Evolutionary conservation across 2,113 vertebrate species (phyloP).

Genomic region (Pipa parva): DNA sequence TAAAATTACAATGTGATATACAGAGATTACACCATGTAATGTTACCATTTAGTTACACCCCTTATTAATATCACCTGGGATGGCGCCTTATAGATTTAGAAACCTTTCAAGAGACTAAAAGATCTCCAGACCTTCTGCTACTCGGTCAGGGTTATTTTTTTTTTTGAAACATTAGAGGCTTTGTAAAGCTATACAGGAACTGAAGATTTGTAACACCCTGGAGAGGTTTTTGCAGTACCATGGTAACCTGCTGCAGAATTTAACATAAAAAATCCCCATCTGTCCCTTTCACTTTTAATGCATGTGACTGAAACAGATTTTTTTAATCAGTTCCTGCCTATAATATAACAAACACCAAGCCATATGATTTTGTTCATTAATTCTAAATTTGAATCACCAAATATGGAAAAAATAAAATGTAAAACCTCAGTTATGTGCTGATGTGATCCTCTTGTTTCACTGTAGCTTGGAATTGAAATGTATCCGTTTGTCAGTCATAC

Average conservation of each 20-base stretch:
- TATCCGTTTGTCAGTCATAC: too few relatives aligned
- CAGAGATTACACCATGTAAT: too few relatives aligned
- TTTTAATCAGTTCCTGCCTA: neutral
- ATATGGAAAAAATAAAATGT: constrained; percentile 10
- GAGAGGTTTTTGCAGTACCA: neutral
- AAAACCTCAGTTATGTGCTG: neutral
- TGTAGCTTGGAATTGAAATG: too few relatives aligned
- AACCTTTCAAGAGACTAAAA: too few relatives aligned
- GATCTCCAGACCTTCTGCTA: too few relatives aligned
- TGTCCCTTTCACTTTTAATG: neutral
- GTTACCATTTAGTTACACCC: too few relatives aligned
- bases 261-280: neutral
- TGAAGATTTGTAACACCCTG: neutral
- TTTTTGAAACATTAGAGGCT: neutral
- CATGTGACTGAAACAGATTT: neutral
- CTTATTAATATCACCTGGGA: too few relatives aligned
- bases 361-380: constrained; percentile 13
- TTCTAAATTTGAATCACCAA: neutral
- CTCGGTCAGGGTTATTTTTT: too few relatives aligned
- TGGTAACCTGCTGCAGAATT: neutral
- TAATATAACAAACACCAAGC: neutral
- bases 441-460: neutral
- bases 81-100: too few relatives aligned
- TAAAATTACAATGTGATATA: too few relatives aligned
- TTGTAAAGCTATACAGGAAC: neutral